These are phyloP conservation scores for Brachionus plicatilis DNA, from an alignment of 1,140 invertebrate genomes.

Conservation along the genomic window DNA sequence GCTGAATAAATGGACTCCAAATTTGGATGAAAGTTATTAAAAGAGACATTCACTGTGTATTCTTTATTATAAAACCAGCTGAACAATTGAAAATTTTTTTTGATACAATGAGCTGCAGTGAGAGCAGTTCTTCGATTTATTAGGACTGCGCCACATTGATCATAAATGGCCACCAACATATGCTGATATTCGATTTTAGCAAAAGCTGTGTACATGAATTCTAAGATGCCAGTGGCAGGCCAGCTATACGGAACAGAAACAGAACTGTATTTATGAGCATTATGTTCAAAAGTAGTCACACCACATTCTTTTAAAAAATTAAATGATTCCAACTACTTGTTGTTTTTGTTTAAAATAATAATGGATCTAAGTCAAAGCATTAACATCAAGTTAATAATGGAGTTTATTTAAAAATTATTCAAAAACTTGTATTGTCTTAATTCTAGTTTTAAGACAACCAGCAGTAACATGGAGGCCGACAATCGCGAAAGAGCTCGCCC, in stretches of 20 bases:
- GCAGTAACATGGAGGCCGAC: no score
- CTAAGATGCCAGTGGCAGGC: not conserved
- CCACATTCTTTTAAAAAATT: not conserved
- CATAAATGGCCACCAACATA: not conserved
- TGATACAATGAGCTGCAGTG: constrained; percentile 9
- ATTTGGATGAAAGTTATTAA: constrained; percentile 16
- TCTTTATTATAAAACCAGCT: not conserved
- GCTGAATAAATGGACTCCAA: constrained; percentile 4
- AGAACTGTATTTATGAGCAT: not conserved
- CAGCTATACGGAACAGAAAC: constrained; percentile 1
- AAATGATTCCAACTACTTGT: no score
- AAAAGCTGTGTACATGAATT: not conserved
- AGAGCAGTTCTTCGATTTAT: not conserved
- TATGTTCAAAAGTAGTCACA: not conserved
- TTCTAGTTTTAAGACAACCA: no score
- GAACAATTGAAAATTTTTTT: not conserved
- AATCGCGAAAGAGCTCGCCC: no score
- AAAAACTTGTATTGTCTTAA: no score
- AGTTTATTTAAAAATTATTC: no score
- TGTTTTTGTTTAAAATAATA: no score
- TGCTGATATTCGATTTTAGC: not conserved
- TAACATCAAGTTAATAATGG: no score
- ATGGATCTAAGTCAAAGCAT: no score
- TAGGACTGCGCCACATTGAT: not conserved
- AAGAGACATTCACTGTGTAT: not conserved